Evolutionary conservation across 1,140 invertebrate species (phyloP), one percentile per base, ranked within the genome.

Genomic region (Heterodera schachtii): DNA sequence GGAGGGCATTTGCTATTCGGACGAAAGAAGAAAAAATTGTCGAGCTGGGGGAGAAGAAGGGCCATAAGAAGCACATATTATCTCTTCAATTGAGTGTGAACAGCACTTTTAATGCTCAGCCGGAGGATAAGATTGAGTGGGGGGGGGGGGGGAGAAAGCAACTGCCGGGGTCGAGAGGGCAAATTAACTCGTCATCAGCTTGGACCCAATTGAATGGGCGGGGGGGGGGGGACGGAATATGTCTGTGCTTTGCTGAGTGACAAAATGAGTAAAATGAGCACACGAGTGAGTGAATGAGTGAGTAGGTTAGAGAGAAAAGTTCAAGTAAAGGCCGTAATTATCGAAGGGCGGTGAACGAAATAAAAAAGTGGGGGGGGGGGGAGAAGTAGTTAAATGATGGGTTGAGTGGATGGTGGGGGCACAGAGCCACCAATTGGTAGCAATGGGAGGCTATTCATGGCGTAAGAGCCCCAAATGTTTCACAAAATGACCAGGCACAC

Each of bases 51-150:
- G 49, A 11, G 49, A 52, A 52, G 69, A 71, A 31, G 2, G 69
- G 57, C 57, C 57, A 64, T 64, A 64, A 64, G 57, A 64, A 64
- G 16, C 57, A 64, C 4, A 64, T 41, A 71, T 46, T 8, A 8
- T 52, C 11, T 52, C 49, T 52, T 71, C 69, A 46, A 71, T n/a
- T 71, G 69, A 71, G 44, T 43, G 16, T 60, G 44, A 41, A 71
- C 69, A 71, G 69, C 69, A 71, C 69, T 71, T 71, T 71, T 71
- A 71, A 46, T 46, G 69, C 69, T 43, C 19, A 71, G 67, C 19
- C n/a, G 31, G 69, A 9, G 31, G 69, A 31, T 31, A 31, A 1
- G 31, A 31, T 13, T 13, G 69, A 6, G 13, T n/a, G 69, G 69
- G 31, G 44, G 21, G 0, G 69, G 21, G 8, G 21, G 19, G 21